Evolutionary conservation across 2,113 vertebrate genomes (phyloP), one percentile per base, ranked within the genome.

Genomic region (Zonotrichia leucophrys): DNA sequence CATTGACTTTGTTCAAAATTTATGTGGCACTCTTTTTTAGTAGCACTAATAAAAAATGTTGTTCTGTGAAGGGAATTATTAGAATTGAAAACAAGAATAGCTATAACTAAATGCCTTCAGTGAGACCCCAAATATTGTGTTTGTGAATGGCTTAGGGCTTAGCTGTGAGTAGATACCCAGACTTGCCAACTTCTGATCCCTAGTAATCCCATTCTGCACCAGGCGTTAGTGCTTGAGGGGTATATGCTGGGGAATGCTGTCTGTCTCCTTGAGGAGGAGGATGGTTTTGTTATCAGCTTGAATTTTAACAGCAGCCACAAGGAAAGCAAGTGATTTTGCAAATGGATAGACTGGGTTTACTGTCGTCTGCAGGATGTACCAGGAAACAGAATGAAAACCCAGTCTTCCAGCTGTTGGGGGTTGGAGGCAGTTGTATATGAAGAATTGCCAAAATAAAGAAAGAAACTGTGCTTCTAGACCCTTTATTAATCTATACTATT

Each of bases 361-460:
- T 60, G 52, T 87, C 3, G 1, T 84, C 74, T 94, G 84, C 77
- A 63, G 81, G 81, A 83, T 87, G 46, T 79, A 92, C 58, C 55
- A 80, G 66, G 64, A 89, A 75, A 73, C 10, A 23, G 87, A 94
- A 83, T 41, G 44, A 79, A 83, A 95, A 79, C 25, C n/a, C 20
- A 19, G 3, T 69, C 94, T 92, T 96, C 95, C 23, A 1, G 50
- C 70, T 79, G 33, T 55, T 94, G 70, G 62, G 62, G 46, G 18
- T 31, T 84, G 63, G 62, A 87, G 41, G 21, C 70, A 91, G 33
- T 31, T 80, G 42, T 58, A 42, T 50, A 42, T 66, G 84, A 95
- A 79, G 63, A 92, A 58, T 7, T 79, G 93, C 93, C 81, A 89
- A 91, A 91, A 69, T 66, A 89, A 91, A 91, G 79, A 92, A 44